Conservation (phyloP, 2,113 vertebrate species). For the Otolemur garnettii region DNA sequence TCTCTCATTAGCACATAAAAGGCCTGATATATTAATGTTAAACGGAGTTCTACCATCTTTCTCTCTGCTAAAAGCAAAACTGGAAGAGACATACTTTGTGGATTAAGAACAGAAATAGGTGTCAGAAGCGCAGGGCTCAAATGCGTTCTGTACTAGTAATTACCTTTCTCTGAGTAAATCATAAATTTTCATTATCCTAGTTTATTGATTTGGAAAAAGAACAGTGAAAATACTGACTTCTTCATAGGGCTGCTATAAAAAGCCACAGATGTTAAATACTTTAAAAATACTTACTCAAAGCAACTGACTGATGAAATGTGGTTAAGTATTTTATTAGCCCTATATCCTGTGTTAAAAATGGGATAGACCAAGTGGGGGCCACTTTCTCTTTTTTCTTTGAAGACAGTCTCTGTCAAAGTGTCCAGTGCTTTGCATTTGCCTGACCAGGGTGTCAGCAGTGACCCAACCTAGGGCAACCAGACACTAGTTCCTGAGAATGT, state of each 20-base stretch:
- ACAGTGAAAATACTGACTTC: slow-evolving; percentile 70
- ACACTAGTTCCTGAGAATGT: background rate
- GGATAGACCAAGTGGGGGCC: too few relatives aligned
- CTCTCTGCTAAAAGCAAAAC: slow-evolving; percentile 67
- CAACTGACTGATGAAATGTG: background rate
- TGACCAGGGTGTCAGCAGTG: background rate
- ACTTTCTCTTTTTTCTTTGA: background rate
- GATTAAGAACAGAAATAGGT: slow-evolving; percentile 73
- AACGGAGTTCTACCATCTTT: slow-evolving; percentile 63
- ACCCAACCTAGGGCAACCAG: background rate
- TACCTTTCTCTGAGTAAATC: slow-evolving; percentile 76
- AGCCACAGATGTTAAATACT: slow-evolving; percentile 59
- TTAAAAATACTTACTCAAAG: slow-evolving; percentile 63
- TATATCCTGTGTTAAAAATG: background rate
- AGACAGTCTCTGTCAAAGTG: background rate
- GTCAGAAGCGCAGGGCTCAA: slow-evolving; percentile 65
- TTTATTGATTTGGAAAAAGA: slow-evolving; percentile 82
- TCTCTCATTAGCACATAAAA: slow-evolving; percentile 81
- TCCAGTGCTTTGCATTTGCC: background rate
- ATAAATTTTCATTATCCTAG: slow-evolving; percentile 82
- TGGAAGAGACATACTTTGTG: slow-evolving; percentile 66
- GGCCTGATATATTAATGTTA: slow-evolving; percentile 65
- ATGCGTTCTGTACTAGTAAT: slow-evolving; percentile 75
- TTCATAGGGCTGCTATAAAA: slow-evolving; percentile 58
- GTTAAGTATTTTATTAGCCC: slow-evolving; percentile 16